phyloP scores from a whole-genome alignment of 92 coral and sea anemone genomes.

The Paragorgia papillata region DNA sequence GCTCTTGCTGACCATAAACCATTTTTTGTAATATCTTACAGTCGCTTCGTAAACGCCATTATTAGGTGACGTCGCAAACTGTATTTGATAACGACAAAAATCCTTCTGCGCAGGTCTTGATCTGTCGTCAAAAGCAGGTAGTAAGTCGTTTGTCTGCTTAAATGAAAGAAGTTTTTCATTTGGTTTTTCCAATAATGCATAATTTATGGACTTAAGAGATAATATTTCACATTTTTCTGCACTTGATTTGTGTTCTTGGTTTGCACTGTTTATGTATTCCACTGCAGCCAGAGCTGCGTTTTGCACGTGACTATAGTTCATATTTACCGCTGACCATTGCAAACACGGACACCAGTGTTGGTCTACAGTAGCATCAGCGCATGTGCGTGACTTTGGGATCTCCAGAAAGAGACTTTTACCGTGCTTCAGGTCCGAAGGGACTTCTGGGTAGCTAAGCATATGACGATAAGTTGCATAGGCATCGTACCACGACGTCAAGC shows the following conservation, averaged over 20 bases:
- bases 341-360: slow-evolving; percentile 54
- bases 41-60: slow-evolving; percentile 72
- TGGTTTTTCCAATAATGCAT: slow-evolving; percentile 60
- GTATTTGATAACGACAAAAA: slow-evolving; percentile 60
- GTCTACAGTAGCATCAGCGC: slow-evolving; percentile 36
- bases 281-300: slow-evolving; percentile 43
- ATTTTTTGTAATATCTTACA: slow-evolving; percentile 24
- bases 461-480: slow-evolving; percentile 46
- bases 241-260: slow-evolving; percentile 14
- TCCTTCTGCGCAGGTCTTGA: slow-evolving; percentile 35
- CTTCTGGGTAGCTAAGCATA: slow-evolving; percentile 43
- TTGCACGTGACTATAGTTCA: slow-evolving; percentile 22
- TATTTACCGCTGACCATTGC: slow-evolving; percentile 12
- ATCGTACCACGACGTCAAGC: slow-evolving; percentile 49
- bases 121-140: slow-evolving; percentile 32
- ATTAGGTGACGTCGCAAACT: slow-evolving; percentile 65
- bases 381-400: slow-evolving; percentile 47
- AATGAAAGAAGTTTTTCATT: slow-evolving; percentile 23
- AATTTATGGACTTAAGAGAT: slow-evolving; percentile 50
- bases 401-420: slow-evolving; percentile 73
- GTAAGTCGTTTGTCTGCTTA: neutral
- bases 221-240: slow-evolving; percentile 54
- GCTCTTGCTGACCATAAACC: slow-evolving; percentile 20
- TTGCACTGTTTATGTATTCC: slow-evolving; percentile 34
- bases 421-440: slow-evolving; percentile 50